phyloP scores from a whole-genome alignment of 2,888 invertebrate genomes.

The Sussaba pulchella region DNA sequence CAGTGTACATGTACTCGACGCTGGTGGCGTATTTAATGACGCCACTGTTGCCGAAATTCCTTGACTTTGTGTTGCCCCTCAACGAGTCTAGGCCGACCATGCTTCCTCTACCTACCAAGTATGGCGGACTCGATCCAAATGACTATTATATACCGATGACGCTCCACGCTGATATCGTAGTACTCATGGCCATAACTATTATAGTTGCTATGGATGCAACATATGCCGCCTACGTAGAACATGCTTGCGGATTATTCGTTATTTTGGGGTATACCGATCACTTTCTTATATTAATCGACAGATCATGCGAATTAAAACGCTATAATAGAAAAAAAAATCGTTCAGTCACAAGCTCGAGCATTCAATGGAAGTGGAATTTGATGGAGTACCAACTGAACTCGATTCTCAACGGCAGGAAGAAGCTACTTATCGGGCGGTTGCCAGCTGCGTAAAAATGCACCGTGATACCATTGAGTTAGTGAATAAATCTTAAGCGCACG shows the following conservation, averaged over 20 bases:
- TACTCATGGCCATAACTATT: background rate
- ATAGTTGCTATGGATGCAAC: slow-evolving; percentile 10
- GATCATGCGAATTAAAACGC: background rate
- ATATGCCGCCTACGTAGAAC: slow-evolving; percentile 7
- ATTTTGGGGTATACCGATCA: slow-evolving; percentile 11
- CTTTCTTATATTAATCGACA: background rate
- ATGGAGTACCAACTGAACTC: background rate
- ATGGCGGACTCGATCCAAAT: slow-evolving; percentile 43
- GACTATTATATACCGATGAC: slow-evolving; percentile 41
- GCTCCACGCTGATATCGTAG: slow-evolving; percentile 16
- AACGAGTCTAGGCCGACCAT: slow-evolving; percentile 52
- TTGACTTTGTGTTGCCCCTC: slow-evolving; percentile 57
- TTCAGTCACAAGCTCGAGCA: slow-evolving; percentile 32
- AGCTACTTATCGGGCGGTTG: slow-evolving; percentile 32
- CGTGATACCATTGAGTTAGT: slow-evolving; percentile 62
- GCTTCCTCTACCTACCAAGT: slow-evolving; percentile 36
- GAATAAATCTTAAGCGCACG: slow-evolving; percentile 4
- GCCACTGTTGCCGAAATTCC: slow-evolving; percentile 50
- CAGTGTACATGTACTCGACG: slow-evolving; percentile 62
- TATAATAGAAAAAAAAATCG: background rate
- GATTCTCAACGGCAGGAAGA: slow-evolving; percentile 11
- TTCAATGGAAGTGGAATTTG: slow-evolving; percentile 11
- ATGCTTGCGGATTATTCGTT: slow-evolving; percentile 30
- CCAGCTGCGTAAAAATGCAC: slow-evolving; percentile 63
- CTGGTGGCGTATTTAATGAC: slow-evolving; percentile 47